phyloP scores from a whole-genome alignment of 1,140 invertebrate genomes.

The Carcinoscorpius rotundicauda region DNA sequence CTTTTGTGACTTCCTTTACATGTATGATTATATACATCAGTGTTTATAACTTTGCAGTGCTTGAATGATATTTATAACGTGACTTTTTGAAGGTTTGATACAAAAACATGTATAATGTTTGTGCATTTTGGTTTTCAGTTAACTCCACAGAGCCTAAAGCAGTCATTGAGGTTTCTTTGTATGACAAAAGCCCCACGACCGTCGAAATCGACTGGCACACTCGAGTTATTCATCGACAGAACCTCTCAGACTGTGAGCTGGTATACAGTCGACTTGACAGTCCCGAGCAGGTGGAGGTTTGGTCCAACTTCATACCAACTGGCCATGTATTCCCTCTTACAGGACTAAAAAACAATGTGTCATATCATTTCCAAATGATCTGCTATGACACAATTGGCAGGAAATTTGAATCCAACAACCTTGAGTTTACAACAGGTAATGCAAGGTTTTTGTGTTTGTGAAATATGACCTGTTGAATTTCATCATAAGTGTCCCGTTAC shows the following conservation, averaged over 20 bases:
- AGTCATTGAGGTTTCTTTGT: slow-evolving; percentile 12
- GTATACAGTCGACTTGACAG: slow-evolving; percentile 20
- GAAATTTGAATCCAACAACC: slow-evolving; percentile 18
- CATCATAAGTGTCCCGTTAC: no score
- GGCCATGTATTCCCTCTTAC: slow-evolving; percentile 16
- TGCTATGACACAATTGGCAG: slow-evolving; percentile 16
- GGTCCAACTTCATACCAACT: slow-evolving; percentile 11
- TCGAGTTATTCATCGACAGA: slow-evolving; percentile 6
- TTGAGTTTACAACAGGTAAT: slow-evolving; percentile 24
- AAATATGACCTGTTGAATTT: no score
- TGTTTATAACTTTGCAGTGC: no score
- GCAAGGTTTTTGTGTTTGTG: no score
- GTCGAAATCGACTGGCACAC: slow-evolving; percentile 23
- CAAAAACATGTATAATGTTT: no score
- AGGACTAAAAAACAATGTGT: slow-evolving; percentile 18
- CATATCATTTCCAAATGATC: slow-evolving; percentile 24
- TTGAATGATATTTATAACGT: no score
- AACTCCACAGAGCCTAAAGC: no score
- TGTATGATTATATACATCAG: no score
- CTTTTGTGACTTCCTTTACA: no score
- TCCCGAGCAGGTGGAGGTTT: slow-evolving; percentile 16
- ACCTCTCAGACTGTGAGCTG: slow-evolving; percentile 14
- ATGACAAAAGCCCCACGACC: slow-evolving; percentile 12
- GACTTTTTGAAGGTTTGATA: no score
- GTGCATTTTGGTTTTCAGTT: no score